Base-by-base conservation (phyloP, 2,888 invertebrate genomes). In the Polyommatus icarus region DNA sequence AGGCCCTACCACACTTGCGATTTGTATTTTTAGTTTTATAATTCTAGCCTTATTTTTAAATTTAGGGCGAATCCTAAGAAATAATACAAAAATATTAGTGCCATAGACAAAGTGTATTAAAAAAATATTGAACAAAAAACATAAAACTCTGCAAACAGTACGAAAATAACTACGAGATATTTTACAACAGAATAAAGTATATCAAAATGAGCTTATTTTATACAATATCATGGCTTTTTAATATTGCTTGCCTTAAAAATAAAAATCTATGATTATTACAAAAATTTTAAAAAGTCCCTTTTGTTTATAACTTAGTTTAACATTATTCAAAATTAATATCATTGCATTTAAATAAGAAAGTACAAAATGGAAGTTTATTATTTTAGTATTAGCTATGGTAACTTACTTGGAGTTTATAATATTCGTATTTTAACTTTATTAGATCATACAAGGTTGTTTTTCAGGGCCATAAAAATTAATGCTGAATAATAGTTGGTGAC, bases 21-120 rank as follows among this genome's bases (percentile, higher is more conserved):
- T 40, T 40, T 40, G 40, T 40, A 40, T 40, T 40, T 40, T 8
- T 8, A 40, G 10, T 24, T 20, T 61, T 2, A 24, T 36, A 36
- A 36, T 40, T 7, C 10, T 10, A 10, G 40, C 10, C 40, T 50
- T 15, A 50, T 50, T 24, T 10, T 61, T 12, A 24, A 24, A 61
- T 20, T 0, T 20, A 24, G 3, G 61, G 61, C 61, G 15, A 1
- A 67, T 24, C 1, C 20, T 24, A 24, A 67, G 15, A 67, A 83
- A 77, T 76, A 76, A 59, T 8, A 72, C 40, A 72, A 72, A 40
- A 72, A 40, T 72, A 10, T 15, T 29, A 72, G 72, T 72, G 72
- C 72, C 36, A 40, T 40, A 72, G 40, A 72, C 15, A 29, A 67
- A 29, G 36, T 72, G n/a, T 72, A 72, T 72, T 71, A 36, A 40